Base-by-base conservation (phyloP, 2,113 vertebrate genomes). In the Engystomops pustulosus region DNA sequence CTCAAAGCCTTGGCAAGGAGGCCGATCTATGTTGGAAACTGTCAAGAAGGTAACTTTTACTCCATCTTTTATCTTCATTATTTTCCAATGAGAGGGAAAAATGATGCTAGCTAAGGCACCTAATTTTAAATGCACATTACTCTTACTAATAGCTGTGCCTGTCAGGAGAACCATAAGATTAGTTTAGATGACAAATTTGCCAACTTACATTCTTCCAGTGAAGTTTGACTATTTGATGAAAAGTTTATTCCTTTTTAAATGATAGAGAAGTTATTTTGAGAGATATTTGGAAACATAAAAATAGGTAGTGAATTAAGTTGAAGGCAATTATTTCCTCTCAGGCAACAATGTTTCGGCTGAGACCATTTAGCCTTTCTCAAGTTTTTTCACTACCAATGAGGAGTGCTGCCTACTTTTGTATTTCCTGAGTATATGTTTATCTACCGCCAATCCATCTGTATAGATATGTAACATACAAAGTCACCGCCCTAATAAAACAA, bases 1-100 rank as follows among this genome's bases (percentile, higher is more conserved):
- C 87, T 97, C 98, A 18, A 99, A 99, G 83, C 97, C 98, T 0
- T 99, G 98, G 98, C 97, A 99, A 89, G 98, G 98, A 76, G 98
- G 98, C 14, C 94, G 96, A 36, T 98, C 97, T 49, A 99, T 99
- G 97, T 88, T 99, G 90, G 98, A 99, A 80, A 98, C 97, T 30
- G 94, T 99, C 83, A 98, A 97, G 89, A 99, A 99, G 98, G 98
- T 99, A 94, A 8, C 41, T 76, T 81, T 67, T 0, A 58, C 62
- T 30, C 25, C 75, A 0, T 23, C 1, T 58, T 84, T 74, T 1
- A 3, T 36, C 1, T 0, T 20, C 55, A 62, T 72, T 25, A 6
- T 27, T 79, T 83, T 75, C 49, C 20, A 58, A 18, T 7, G 32
- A 71, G 6, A 18, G 32, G 0, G 47, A 76, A 32, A 82, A 5